Evolutionary conservation across 2,113 vertebrate genomes (phyloP).

Genomic region (Natator depressus): DNA sequence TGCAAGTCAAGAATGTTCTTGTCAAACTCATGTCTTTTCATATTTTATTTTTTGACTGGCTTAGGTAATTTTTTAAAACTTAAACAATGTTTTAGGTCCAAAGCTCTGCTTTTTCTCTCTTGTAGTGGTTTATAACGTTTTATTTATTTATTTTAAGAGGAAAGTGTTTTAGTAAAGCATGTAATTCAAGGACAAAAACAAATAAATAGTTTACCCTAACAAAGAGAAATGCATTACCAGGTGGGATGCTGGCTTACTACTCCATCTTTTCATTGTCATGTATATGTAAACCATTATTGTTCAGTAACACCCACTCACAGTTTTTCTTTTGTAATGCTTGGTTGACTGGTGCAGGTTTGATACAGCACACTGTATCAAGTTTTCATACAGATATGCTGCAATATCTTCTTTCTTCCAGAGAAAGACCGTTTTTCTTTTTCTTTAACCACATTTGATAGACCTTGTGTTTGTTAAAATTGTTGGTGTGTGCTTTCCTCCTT

Average conservation of each 20-base stretch:
- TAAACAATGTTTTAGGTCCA: neutral
- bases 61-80: conserved; percentile 16
- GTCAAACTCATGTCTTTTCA: neutral
- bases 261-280: conserved; percentile 60
- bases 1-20: neutral
- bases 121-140: neutral
- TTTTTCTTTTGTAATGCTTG: conserved; percentile 33
- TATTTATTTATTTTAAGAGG: neutral
- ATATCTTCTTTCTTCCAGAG: conserved; percentile 41
- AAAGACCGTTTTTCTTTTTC: conserved; percentile 16
- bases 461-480: conserved; percentile 4
- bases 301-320: neutral
- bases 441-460: neutral
- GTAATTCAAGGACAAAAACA: neutral
- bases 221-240: conserved; percentile 70
- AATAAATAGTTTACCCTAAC: conserved; percentile 13
- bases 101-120: neutral
- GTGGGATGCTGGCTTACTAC: conserved; percentile 50
- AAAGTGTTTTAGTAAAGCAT: neutral
- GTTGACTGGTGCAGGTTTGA: conserved; percentile 36
- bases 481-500: conserved; percentile 29
- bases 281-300: conserved; percentile 39
- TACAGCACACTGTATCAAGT: neutral
- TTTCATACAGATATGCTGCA: conserved; percentile 51
- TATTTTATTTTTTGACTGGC: neutral